Evolutionary conservation across 2,797 vertebrate species (phyloP).

Genomic region (Megaceryle alcyon): DNA sequence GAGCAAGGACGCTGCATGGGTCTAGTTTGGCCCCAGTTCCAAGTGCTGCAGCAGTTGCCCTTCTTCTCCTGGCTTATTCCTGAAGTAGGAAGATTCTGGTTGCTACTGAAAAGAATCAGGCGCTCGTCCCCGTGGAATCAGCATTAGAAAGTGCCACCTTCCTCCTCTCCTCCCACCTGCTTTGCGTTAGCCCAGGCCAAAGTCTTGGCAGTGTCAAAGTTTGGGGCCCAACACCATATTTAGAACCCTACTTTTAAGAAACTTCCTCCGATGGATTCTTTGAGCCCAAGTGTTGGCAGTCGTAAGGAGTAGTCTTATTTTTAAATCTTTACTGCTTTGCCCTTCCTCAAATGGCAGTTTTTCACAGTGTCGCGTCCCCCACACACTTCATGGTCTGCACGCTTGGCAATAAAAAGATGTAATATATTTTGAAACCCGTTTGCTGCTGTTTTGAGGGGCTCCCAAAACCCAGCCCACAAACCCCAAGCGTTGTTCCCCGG

Average conservation of each 20-base stretch:
- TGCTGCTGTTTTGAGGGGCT: conserved; percentile 73
- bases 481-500: not conserved
- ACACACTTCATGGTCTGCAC: conserved; percentile 73
- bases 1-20: not conserved
- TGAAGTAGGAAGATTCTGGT: not conserved
- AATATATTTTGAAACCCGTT: conserved; percentile 82
- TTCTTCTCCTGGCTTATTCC: not conserved
- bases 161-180: not conserved
- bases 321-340: conserved; percentile 75
- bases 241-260: conserved; percentile 62
- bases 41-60: not conserved
- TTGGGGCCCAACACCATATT: conserved; percentile 47
- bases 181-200: not conserved
- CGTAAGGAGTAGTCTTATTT: conserved; percentile 66
- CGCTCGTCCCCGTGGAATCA: not conserved
- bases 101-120: not conserved
- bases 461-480: not conserved
- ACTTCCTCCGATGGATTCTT: conserved; percentile 62
- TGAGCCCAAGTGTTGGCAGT: conserved; percentile 72
- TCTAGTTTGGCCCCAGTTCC: not conserved
- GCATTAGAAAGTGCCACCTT: not conserved
- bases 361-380: conserved; percentile 41
- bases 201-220: conserved; percentile 4
- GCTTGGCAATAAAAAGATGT: conserved; percentile 81
- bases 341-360: conserved; percentile 62